These are phyloP conservation scores for Tupaia tana DNA, from an alignment of 2,113 vertebrate species.

Conservation along the genomic window DNA sequence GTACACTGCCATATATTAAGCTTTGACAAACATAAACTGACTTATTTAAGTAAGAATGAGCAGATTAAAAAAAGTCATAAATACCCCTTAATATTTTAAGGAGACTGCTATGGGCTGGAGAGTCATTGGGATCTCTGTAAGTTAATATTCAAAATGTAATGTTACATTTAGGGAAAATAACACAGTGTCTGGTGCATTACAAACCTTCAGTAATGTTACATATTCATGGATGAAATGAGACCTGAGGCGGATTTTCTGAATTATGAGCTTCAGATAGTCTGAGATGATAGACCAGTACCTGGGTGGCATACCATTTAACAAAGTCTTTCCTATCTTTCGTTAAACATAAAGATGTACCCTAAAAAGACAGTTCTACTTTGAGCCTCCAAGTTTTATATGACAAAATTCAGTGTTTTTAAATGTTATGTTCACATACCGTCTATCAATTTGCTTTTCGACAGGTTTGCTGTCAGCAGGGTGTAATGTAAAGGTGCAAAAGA, in stretches of 20 bases:
- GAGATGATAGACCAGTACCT: background rate
- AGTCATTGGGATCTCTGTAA: background rate
- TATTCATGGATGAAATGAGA: background rate
- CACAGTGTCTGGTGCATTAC: background rate
- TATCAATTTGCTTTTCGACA: slow-evolving; percentile 62
- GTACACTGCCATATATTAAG: background rate
- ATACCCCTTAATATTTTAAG: background rate
- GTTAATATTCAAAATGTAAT: background rate
- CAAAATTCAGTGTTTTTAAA: slow-evolving; percentile 47
- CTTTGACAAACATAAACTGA: background rate
- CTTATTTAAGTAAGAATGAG: background rate
- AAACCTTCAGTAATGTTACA: background rate
- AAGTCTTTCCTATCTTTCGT: background rate
- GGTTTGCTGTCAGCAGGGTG: slow-evolving; percentile 47
- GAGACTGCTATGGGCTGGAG: background rate
- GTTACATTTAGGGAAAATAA: background rate
- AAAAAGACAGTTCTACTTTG: slow-evolving; percentile 23
- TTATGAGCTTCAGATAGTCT: background rate
- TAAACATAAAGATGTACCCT: background rate
- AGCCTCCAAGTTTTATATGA: slow-evolving; percentile 20
- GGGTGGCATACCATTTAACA: background rate
- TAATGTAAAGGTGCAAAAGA: slow-evolving; percentile 65
- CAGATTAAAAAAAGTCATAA: background rate
- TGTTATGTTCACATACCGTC: slow-evolving; percentile 61
- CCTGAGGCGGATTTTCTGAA: background rate